Conservation (phyloP, 2,888 invertebrate species). For the Blera fallax region DNA sequence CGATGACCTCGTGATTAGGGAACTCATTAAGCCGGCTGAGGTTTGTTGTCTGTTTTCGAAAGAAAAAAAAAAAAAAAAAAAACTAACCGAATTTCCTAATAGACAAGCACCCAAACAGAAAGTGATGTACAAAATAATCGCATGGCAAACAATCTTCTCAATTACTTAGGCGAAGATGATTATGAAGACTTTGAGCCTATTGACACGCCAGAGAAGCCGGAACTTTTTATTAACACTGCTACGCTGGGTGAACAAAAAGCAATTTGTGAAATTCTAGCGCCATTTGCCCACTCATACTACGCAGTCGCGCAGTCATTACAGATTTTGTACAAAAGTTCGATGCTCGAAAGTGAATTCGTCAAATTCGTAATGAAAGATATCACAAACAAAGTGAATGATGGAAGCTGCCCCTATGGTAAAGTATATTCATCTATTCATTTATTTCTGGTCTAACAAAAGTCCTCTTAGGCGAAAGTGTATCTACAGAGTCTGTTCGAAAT, state of each 20-base stretch:
- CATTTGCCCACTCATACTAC: slow-evolving; percentile 89
- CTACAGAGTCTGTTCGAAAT: slow-evolving; percentile 92
- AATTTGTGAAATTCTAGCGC: slow-evolving; percentile 85
- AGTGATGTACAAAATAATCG: slow-evolving; percentile 75
- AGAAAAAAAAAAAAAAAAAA: background rate
- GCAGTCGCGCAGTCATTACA: slow-evolving; percentile 85
- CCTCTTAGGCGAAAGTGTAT: slow-evolving; percentile 91
- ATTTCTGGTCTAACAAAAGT: background rate
- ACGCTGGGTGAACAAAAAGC: slow-evolving; percentile 83
- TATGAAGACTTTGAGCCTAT: slow-evolving; percentile 59
- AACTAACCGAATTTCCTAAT: background rate
- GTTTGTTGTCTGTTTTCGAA: slow-evolving; percentile 75
- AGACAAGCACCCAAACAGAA: slow-evolving; percentile 77
- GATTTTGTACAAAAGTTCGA: slow-evolving; percentile 81
- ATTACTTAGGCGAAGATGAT: slow-evolving; percentile 72
- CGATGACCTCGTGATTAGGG: slow-evolving; percentile 84
- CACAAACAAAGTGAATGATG: slow-evolving; percentile 85
- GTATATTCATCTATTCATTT: background rate
- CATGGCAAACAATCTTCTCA: slow-evolving; percentile 76
- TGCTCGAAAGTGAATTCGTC: slow-evolving; percentile 87
- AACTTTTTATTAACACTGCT: slow-evolving; percentile 76
- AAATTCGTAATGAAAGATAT: slow-evolving; percentile 86
- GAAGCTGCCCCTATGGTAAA: slow-evolving; percentile 85
- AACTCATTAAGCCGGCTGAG: slow-evolving; percentile 81
- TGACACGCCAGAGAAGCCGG: slow-evolving; percentile 67